These are phyloP conservation scores for Oncorhynchus masou DNA, from an alignment of 2,113 vertebrate genomes.

Conservation along the genomic window DNA sequence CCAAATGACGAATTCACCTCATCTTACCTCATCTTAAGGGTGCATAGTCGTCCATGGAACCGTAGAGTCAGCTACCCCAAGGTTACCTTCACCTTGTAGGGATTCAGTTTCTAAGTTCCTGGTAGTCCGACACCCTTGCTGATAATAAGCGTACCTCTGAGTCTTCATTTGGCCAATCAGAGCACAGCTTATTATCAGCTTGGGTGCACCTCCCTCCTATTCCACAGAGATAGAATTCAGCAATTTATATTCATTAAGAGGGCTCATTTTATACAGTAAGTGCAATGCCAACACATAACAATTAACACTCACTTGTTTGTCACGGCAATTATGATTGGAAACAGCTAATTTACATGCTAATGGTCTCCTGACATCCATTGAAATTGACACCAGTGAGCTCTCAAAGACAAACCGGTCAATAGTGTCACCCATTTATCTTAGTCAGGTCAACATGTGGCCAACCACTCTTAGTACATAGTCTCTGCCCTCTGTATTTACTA, in stretches of 20 bases:
- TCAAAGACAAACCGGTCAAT: conserved; percentile 12
- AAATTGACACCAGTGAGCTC: conserved; percentile 12
- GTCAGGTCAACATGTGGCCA: conserved; percentile 9
- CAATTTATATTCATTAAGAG: conserved; percentile 27
- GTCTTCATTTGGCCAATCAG: neutral
- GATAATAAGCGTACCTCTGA: neutral
- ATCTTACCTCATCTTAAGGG: too few relatives aligned
- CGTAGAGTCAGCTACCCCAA: too few relatives aligned
- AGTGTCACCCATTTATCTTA: conserved; percentile 4
- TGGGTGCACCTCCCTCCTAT: conserved; percentile 1
- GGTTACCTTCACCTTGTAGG: too few relatives aligned
- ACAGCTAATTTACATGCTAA: conserved; percentile 41
- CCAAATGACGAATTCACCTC: too few relatives aligned
- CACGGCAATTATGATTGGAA: conserved; percentile 37
- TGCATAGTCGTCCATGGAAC: too few relatives aligned
- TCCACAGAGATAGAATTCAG: neutral
- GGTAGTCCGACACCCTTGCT: too few relatives aligned
- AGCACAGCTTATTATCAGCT: neutral
- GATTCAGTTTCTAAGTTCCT: too few relatives aligned
- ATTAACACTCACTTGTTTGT: conserved; percentile 37
- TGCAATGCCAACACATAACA: conserved; percentile 28
- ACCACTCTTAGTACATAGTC: neutral
- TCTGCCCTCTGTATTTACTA: neutral
- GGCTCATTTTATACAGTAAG: conserved; percentile 19
- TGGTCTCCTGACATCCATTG: conserved; percentile 26